Percentiles rank a stretch among this genome's conserved stretches.
Conservation (phyloP, 2,797 vertebrate genomes). For the Pseudochirops corinnae region DNA sequence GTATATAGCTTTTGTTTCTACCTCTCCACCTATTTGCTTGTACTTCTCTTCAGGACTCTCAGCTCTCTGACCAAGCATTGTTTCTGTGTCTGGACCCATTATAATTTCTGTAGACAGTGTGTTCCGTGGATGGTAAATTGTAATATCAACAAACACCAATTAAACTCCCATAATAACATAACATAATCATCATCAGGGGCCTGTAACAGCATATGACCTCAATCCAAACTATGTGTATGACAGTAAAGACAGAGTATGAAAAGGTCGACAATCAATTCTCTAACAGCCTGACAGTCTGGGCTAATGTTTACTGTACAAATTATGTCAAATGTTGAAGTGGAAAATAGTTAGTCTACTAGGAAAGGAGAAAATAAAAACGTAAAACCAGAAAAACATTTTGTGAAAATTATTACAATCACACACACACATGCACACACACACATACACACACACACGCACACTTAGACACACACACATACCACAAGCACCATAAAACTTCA, state of each 20-base stretch:
- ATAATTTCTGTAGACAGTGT: neutral
- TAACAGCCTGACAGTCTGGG: neutral
- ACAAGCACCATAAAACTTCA: neutral
- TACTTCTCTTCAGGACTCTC: fast-evolving
- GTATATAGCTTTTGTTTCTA: neutral
- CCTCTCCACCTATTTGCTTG: fast-evolving
- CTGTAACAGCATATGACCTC: neutral
- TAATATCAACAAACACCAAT: neutral
- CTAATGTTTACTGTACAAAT: neutral
- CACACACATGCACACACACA: neutral
- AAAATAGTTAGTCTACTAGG: neutral
- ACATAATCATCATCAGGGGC: too few relatives aligned
- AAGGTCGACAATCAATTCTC: neutral
- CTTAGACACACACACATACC: neutral
- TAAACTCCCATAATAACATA: too few relatives aligned
- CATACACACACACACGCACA: too few relatives aligned
- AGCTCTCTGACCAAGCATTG: neutral
- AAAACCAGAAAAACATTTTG: neutral
- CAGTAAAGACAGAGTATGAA: neutral
- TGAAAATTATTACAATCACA: neutral
- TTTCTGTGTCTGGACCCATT: fast-evolving
- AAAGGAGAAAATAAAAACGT: neutral
- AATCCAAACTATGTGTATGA: neutral
- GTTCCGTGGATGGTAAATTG: neutral
- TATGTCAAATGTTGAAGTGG: neutral